Evolutionary conservation across 2,888 invertebrate genomes (phyloP).

Genomic region (Bugulina stolonifera): DNA sequence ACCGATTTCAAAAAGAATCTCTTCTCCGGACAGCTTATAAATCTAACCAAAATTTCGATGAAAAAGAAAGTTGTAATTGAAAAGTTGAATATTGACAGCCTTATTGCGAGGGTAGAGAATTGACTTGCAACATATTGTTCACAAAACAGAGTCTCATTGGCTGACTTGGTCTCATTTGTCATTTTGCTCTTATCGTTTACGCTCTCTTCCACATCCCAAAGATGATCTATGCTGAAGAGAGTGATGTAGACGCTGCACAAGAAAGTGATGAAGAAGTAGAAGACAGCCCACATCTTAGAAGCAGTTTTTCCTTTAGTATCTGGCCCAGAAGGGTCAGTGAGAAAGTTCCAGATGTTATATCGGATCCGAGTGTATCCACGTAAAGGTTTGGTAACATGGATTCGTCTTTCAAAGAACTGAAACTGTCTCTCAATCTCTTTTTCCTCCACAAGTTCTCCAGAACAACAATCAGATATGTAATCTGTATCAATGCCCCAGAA

Average conservation of each 20-base stretch:
- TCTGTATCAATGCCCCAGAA: conserved; percentile 17
- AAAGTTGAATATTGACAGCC: background rate
- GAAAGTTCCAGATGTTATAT: conserved; percentile 1
- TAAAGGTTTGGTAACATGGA: background rate
- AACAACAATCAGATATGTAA: conserved; percentile 1
- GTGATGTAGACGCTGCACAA: background rate
- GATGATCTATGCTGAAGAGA: background rate
- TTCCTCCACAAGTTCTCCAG: background rate
- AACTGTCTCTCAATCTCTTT: conserved; percentile 6
- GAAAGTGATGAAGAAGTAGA: background rate
- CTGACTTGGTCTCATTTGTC: background rate
- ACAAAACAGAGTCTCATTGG: background rate
- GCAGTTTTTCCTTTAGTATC: background rate
- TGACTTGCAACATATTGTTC: background rate
- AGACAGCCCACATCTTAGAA: conserved; percentile 5
- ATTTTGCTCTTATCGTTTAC: too few species aligned
- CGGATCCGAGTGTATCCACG: background rate
- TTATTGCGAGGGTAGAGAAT: background rate
- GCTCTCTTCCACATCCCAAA: background rate
- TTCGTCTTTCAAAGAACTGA: background rate
- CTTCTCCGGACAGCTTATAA: conserved; percentile 6
- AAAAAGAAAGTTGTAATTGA: background rate
- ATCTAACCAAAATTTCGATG: background rate
- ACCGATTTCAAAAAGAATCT: background rate
- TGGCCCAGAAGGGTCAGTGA: conserved; percentile 11